Base-by-base conservation (phyloP, 2,888 invertebrate species). In the Tipula unca region DNA sequence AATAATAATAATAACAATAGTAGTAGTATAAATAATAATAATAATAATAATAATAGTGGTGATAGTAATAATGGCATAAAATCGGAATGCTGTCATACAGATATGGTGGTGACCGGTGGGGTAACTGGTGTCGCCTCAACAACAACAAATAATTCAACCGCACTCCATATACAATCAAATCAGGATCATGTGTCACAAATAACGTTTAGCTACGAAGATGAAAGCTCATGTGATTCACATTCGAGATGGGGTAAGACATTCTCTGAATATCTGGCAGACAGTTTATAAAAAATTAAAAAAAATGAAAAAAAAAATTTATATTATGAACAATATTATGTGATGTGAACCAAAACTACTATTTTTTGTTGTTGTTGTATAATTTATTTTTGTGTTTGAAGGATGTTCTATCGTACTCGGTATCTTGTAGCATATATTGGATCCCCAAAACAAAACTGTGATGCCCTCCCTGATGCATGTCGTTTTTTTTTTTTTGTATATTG, bases 181-280 rank as follows among this genome's bases (percentile, higher is more conserved):
- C 86, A 87, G 85, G 86, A 87, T 84, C 87, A 87, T 86, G 86
- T 86, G 85, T 87, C 88, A 87, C 86, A 85, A 84, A 85, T 86
- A 87, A 86, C 87, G 86, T 86, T 86, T 87, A 85, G 87, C 87
- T 87, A 87, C 86, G 89, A 89, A 86, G 89, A 89, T 87, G 89
- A 89, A 87, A 88, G 88, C 87, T 89, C 89, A 87, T 89, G 89
- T 88, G 89, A 89, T 88, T 89, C 87, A 29, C 86, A 87, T 84
- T 85, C 88, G 86, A 88, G 88, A 88, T 89, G 89, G 89, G 89
- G 89, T 89, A 89, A 89, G 88, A 87, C 20, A 83, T 32, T 69
- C 69, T 25, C 69, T 86, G 86, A 84, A 17, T 20, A 85, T 29
- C 14, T 69, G 69, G 69, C 69, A 69, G 69, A 69, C 69, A 69